Evolutionary conservation across 2,888 invertebrate genomes (phyloP).

Genomic region (Aleiodes testaceus): DNA sequence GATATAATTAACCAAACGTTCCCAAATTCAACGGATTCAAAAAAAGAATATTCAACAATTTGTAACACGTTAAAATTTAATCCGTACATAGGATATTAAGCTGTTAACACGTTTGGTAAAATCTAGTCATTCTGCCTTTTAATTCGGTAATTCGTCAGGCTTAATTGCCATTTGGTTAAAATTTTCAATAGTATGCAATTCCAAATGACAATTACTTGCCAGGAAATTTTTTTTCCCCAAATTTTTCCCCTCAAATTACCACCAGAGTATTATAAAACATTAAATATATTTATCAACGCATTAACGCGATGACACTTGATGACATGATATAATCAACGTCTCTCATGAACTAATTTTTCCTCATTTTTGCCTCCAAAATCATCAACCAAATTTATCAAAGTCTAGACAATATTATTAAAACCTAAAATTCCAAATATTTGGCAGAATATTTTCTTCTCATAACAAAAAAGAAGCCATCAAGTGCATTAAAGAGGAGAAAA

Average conservation of each 20-base stretch:
- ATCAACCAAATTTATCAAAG: too few relatives aligned
- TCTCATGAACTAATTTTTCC: background rate
- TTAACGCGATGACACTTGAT: too few relatives aligned
- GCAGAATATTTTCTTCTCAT: too few relatives aligned
- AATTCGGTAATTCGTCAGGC: conserved; percentile 47
- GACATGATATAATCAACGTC: too few relatives aligned
- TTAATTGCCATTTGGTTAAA: conserved; percentile 42
- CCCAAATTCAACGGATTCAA: background rate
- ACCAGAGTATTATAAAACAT: too few relatives aligned
- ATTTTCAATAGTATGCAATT: conserved; percentile 21
- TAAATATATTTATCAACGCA: too few relatives aligned
- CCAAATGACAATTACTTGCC: conserved; percentile 29
- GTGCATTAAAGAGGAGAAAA: too few relatives aligned
- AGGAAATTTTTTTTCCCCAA: background rate
- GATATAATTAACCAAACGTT: background rate
- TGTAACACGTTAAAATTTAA: conserved; percentile 14
- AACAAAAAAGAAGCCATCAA: too few relatives aligned
- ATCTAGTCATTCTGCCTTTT: conserved; percentile 32
- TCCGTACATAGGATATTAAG: conserved; percentile 46
- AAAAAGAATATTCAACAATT: background rate
- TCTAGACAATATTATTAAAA: too few relatives aligned
- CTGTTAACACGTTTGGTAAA: conserved; percentile 50
- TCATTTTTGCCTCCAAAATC: too few relatives aligned
- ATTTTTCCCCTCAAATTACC: too few relatives aligned
- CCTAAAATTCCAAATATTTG: too few relatives aligned